A percentile compares a stretch with the other conserved stretches of the same genome.
Evolutionary conservation across 2,888 invertebrate species (phyloP).

Genomic region (Mechanitis messenoides): DNA sequence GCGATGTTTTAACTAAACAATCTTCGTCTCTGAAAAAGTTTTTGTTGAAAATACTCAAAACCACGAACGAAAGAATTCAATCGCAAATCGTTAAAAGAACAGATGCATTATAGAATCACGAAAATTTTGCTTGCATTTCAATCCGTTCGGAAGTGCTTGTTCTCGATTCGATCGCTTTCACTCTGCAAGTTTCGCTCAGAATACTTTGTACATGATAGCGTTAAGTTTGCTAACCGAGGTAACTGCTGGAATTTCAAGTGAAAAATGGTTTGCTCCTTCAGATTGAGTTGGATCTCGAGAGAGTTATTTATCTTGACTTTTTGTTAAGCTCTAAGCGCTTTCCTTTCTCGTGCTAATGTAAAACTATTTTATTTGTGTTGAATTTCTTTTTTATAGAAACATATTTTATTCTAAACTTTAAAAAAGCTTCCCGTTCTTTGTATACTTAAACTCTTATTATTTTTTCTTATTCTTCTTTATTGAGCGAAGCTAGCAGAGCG

Average conservation of each 20-base stretch:
- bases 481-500: too few relatives aligned
- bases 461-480: too few relatives aligned
- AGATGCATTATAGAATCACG: slow-evolving; percentile 4
- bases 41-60: background rate
- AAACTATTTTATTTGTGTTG: background rate
- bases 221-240: slow-evolving; percentile 6
- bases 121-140: slow-evolving; percentile 6
- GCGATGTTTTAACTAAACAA: too few relatives aligned
- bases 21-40: too few relatives aligned
- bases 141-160: slow-evolving; percentile 7
- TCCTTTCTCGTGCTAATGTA: background rate
- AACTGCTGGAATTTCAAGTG: slow-evolving; percentile 6
- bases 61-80: background rate
- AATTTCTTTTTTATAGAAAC: too few relatives aligned
- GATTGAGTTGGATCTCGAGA: slow-evolving; percentile 4
- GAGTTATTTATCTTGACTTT: slow-evolving; percentile 3
- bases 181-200: slow-evolving; percentile 2
- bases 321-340: background rate
- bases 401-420: too few relatives aligned
- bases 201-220: slow-evolving; percentile 7
- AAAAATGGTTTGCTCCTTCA: slow-evolving; percentile 3
- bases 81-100: background rate
- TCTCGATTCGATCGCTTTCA: slow-evolving; percentile 7
- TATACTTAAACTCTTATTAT: too few relatives aligned
- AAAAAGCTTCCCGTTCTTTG: too few relatives aligned